These are phyloP conservation scores for Heptranchias perlo DNA, from an alignment of 2,113 vertebrate species.

Conservation along the genomic window DNA sequence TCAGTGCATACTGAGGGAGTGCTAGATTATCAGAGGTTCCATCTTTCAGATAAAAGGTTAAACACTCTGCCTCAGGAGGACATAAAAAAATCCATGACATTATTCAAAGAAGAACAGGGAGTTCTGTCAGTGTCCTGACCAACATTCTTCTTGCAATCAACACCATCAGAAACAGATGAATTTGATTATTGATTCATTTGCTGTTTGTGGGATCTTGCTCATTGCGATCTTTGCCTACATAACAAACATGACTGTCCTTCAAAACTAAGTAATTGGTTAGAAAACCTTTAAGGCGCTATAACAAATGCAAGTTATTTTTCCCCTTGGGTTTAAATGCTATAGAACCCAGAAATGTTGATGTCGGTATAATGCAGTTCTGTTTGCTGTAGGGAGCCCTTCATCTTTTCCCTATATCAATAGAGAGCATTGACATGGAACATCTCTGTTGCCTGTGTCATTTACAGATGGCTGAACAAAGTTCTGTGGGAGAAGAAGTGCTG, in stretches of 20 bases:
- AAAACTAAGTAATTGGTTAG: neutral
- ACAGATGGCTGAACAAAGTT: neutral
- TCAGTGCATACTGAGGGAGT: too few species aligned
- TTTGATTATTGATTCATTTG: too few species aligned
- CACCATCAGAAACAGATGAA: too few species aligned
- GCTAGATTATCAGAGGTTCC: too few species aligned
- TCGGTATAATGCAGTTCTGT: neutral
- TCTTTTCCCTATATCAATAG: neutral
- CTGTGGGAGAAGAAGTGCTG: neutral
- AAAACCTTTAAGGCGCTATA: neutral
- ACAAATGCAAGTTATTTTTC: neutral
- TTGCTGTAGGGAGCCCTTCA: neutral
- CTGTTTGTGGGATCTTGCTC: too few species aligned
- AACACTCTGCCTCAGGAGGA: too few species aligned
- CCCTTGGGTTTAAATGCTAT: neutral
- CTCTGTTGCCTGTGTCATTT: neutral
- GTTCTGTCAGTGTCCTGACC: too few species aligned
- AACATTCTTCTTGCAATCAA: too few species aligned
- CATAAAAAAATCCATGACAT: too few species aligned
- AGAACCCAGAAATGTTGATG: neutral
- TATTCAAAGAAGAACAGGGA: too few species aligned
- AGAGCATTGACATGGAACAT: neutral
- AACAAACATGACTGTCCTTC: neutral
- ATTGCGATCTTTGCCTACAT: too few species aligned
- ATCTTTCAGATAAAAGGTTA: too few species aligned